These are phyloP conservation scores for Lycocorax pyrrhopterus DNA, from an alignment of 2,113 vertebrate species.

Conservation along the genomic window DNA sequence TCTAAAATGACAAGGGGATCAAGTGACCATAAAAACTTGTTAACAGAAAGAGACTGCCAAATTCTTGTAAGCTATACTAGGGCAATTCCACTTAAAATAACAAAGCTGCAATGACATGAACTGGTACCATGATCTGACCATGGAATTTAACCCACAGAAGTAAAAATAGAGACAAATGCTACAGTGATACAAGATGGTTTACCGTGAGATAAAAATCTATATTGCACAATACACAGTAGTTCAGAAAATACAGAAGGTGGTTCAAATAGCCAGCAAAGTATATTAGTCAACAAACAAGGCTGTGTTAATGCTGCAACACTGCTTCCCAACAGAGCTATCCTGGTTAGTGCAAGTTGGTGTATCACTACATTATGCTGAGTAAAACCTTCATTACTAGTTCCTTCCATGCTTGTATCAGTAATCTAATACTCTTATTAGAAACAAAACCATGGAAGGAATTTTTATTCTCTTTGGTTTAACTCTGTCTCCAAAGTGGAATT, in stretches of 20 bases:
- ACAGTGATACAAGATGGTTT: neutral
- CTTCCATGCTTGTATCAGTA: neutral
- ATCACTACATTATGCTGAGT: neutral
- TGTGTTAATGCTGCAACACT: neutral
- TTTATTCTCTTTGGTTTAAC: neutral
- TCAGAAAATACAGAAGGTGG: neutral
- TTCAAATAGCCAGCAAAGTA: neutral
- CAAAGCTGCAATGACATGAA: neutral
- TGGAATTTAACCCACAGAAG: neutral
- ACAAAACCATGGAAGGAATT: neutral
- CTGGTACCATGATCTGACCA: neutral
- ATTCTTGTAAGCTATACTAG: neutral
- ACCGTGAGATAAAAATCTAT: neutral
- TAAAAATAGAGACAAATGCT: neutral
- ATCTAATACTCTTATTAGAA: neutral
- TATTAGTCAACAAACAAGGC: neutral
- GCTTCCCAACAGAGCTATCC: neutral
- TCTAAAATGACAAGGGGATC: neutral
- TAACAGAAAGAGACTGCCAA: neutral
- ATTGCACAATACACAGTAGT: neutral
- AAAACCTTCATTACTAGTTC: neutral
- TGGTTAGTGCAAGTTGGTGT: neutral
- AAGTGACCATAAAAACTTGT: neutral
- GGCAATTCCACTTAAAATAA: neutral
- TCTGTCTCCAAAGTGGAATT: neutral